Evolutionary conservation across 2,113 vertebrate species (phyloP), one percentile per base, ranked within the genome.

Genomic region (Carassius auratus): DNA sequence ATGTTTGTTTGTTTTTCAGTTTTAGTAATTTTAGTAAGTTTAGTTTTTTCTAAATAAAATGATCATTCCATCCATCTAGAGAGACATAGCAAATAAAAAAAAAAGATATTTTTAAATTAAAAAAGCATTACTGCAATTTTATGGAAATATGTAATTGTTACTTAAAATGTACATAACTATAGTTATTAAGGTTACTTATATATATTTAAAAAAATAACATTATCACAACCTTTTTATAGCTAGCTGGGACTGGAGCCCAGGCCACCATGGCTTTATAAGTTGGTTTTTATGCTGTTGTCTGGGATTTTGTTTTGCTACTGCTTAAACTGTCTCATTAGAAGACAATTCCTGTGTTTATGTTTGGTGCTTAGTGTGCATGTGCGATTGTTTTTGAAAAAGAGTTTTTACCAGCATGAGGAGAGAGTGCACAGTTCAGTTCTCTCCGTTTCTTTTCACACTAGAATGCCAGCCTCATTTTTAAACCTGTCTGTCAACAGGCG

Each of bases 291-390:
- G 38, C 3, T 26, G 13, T 17, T 80, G 36, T 80, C 26, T 61
- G 59, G 38, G 59, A 48, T 80, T 80, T 45, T 80, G n/a, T 83
- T 83, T 48, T 66, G 17, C 57, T 77, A 76, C 14, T 73, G 45
- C 75, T 50, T 38, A 76, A 90, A 74, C n/a, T n/a, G 75, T 36
- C 76, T 84, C 45, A 88, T 88, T 86, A 83, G 66, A 77, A 85
- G 62, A 64, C 79, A 59, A 84, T 75, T 55, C 30, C 45, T n/a
- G 50, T 83, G 50, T 78, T 83, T 77, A 57, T 84, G 62, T 17
- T 55, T 84, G n/a, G 52, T 71, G 81, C 30, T 57, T 79, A 52
- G 68, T 30, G 57, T 21, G 36, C 15, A 9, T 33, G 61, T 33
- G 26, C 57, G 8, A 62, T 42, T 61, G 33, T 79, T 36, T 79